Conservation (phyloP, 2,888 invertebrate genomes). For the Lymantria dispar region DNA sequence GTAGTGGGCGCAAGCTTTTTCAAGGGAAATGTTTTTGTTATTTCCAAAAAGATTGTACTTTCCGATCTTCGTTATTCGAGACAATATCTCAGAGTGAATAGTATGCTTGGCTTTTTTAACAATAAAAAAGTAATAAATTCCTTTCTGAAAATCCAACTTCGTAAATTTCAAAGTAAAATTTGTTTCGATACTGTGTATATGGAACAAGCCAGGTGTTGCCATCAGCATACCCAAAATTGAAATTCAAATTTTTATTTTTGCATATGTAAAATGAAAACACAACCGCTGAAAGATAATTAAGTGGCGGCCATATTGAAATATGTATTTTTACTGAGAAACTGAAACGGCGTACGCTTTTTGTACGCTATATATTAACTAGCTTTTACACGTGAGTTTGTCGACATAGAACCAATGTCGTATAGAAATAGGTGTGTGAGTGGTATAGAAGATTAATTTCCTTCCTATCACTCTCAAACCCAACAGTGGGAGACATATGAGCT, state of each 20-base stretch:
- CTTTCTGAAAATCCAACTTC: constrained; percentile 3
- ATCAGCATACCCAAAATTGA: constrained; percentile 24
- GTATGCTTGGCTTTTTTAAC: neutral
- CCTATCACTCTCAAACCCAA: no score
- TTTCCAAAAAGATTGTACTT: no score
- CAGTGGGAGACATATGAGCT: no score
- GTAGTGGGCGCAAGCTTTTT: no score
- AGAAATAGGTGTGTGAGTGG: no score
- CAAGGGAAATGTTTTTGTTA: no score
- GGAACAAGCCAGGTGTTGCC: constrained; percentile 19
- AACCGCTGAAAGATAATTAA: constrained; percentile 20
- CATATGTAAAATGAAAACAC: constrained; percentile 32
- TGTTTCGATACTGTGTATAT: constrained; percentile 18
- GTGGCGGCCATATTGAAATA: constrained; percentile 2
- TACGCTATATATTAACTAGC: no score
- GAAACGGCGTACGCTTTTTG: neutral
- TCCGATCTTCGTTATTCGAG: no score
- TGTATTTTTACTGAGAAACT: constrained; percentile 2
- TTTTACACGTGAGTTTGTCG: no score
- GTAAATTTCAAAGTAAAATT: constrained; percentile 24
- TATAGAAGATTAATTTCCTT: no score
- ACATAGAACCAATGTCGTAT: no score
- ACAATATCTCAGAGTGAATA: neutral
- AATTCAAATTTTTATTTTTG: constrained; percentile 37
- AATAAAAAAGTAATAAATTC: neutral